These are phyloP conservation scores for Ophion ellenae DNA, from an alignment of 2,888 invertebrate species.

Conservation along the genomic window DNA sequence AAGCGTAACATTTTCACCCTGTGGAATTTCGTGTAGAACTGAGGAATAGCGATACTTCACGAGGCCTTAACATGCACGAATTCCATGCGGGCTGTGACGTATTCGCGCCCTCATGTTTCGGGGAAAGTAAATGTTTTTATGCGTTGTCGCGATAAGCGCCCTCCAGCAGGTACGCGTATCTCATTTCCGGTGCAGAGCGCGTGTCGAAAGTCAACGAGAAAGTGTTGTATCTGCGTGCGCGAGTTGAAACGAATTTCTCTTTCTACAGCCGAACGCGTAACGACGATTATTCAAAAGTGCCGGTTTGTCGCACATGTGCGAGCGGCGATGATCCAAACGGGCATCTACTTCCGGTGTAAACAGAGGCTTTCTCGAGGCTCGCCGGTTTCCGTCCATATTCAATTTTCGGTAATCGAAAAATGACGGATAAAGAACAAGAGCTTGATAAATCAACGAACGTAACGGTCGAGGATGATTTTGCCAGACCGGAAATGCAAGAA, in stretches of 20 bases:
- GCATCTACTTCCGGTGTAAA: background rate
- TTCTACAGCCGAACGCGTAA: background rate
- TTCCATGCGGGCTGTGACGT: constrained; percentile 53
- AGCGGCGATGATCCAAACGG: background rate
- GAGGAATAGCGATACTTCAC: constrained; percentile 53
- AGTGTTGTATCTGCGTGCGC: constrained; percentile 27
- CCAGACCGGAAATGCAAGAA: constrained; percentile 80
- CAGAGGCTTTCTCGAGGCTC: background rate
- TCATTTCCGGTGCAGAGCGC: constrained; percentile 14
- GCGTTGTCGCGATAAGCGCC: constrained; percentile 67
- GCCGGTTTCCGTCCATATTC: background rate
- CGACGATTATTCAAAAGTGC: background rate
- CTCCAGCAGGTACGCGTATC: constrained; percentile 41
- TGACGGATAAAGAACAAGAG: constrained; percentile 66
- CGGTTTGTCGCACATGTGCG: background rate
- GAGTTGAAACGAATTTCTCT: background rate
- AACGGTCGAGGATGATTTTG: constrained; percentile 71
- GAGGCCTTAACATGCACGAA: constrained; percentile 44
- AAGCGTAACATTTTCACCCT: constrained; percentile 66
- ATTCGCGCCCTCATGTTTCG: constrained; percentile 53
- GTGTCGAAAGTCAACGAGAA: constrained; percentile 51
- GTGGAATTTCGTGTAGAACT: constrained; percentile 65
- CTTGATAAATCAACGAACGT: constrained; percentile 50
- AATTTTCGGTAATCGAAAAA: constrained; percentile 37
- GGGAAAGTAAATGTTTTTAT: constrained; percentile 63